Conservation (phyloP, 2,888 invertebrate species). For the Sminthurides aquaticus region DNA sequence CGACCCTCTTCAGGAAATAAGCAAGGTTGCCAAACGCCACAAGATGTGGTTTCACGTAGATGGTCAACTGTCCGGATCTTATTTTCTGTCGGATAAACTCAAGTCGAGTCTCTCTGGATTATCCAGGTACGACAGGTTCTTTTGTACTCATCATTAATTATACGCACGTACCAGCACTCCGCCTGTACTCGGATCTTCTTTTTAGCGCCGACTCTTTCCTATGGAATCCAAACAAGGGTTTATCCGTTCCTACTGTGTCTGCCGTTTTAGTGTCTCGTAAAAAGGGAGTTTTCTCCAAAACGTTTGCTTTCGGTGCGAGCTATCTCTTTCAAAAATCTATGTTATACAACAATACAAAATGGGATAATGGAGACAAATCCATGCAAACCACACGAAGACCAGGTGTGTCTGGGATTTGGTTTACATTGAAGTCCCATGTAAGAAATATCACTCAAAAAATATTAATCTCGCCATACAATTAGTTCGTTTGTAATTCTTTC, state of each 20-base stretch:
- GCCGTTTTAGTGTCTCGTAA: not conserved
- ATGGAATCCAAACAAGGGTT: not conserved
- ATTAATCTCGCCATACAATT: too few species aligned
- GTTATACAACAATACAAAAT: conserved; percentile 1
- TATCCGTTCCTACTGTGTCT: not conserved
- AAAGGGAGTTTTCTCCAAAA: not conserved
- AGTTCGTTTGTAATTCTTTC: not conserved
- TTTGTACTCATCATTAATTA: too few species aligned
- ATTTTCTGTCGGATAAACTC: not conserved
- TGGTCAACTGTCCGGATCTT: not conserved
- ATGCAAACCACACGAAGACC: conserved; percentile 5
- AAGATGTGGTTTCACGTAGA: conserved; percentile 7
- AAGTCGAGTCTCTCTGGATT: not conserved
- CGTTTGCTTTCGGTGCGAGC: not conserved
- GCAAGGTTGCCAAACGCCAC: not conserved
- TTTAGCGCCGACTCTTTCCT: not conserved
- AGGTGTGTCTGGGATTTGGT: not conserved
- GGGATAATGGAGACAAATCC: conserved; percentile 13
- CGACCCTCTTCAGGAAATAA: not conserved
- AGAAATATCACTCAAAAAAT: too few species aligned
- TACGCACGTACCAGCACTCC: too few species aligned
- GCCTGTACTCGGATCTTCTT: too few species aligned
- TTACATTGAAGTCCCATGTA: conserved; percentile 2
- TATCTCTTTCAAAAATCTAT: not conserved
- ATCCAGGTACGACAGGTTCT: not conserved